phyloP scores from a whole-genome alignment of 2,888 invertebrate species.

The Ectropis crepuscularia region DNA sequence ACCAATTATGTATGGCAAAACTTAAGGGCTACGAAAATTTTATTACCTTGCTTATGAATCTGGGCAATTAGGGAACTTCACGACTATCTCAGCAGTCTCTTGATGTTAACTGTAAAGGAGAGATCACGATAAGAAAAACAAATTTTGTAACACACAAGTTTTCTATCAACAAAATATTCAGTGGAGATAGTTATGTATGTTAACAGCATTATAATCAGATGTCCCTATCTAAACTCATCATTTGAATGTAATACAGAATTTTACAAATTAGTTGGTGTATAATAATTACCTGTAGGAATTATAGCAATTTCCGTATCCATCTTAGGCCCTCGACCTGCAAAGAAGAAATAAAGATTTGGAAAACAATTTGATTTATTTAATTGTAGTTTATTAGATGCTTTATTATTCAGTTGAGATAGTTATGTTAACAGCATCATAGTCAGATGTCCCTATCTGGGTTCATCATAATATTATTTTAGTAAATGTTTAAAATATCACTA shows the following conservation, averaged over 20 bases:
- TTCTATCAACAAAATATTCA: conserved; percentile 44
- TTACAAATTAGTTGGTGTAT: too few species aligned
- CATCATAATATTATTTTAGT: conserved; percentile 55
- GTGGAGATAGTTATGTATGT: conserved; percentile 68
- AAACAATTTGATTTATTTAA: neutral
- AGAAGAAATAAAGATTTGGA: neutral
- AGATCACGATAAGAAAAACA: too few species aligned
- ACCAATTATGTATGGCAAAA: too few species aligned
- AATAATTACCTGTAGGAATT: too few species aligned
- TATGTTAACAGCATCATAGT: conserved; percentile 72
- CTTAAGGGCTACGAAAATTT: too few species aligned
- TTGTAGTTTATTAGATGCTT: neutral
- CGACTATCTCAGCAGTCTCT: too few species aligned
- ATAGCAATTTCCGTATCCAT: too few species aligned
- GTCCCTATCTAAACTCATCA: conserved; percentile 79
- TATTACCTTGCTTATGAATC: too few species aligned
- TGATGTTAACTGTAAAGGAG: too few species aligned
- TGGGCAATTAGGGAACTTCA: too few species aligned
- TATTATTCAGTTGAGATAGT: conserved; percentile 65
- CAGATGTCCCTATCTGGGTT: conserved; percentile 77
- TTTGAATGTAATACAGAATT: conserved; percentile 16
- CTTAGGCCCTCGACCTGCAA: neutral
- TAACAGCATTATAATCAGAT: conserved; percentile 73
- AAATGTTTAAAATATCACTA: too few species aligned
- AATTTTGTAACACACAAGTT: too few species aligned